Evolutionary conservation across 2,113 vertebrate genomes (phyloP), one percentile per base, ranked within the genome.

Genomic region (Polyodon spathula): DNA sequence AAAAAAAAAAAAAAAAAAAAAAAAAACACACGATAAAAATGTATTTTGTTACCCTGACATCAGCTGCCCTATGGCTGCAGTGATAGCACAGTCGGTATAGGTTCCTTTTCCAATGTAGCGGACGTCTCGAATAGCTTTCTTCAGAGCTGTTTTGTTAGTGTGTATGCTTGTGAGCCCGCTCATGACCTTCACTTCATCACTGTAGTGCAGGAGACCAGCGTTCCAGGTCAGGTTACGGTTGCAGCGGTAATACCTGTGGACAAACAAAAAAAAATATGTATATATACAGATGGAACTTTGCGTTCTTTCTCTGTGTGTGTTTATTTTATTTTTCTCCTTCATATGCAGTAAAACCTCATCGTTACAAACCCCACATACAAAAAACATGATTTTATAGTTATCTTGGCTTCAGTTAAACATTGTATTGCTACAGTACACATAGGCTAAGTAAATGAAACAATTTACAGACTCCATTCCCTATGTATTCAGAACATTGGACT

Each of bases 91-190:
- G 52, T 71, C 69, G 6, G 66, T 71, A 59, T 73, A 46, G 14
- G 68, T 73, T 7, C 71, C 71, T 54, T 68, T 70, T 46, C 71
- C 71, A 40, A 73, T 69, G 58, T 73, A 73, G 48, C 38, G 58
- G 9, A 68, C 56, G 17, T 61, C 58, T 52, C 55, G 46, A 41
- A 73, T 70, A 16, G 60, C 60, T 61, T 43, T 61, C 55, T 64
- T 62, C 39, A 73, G 54, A 55, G 51, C 37, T 17, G 17, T 15
- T 52, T 53, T 63, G 6, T 40, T 56, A 3, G 42, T 9, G 7
- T 37, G 5, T 42, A 66, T 52, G 27, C 61, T 64, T 37, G 60
- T 56, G 37, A 73, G 60, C 40, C 68, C 61, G 17, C 69, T 73
- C 16, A 68, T 71, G 39, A 68, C 37, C 48, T 68, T 70, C 37